Base-by-base conservation (phyloP, 2,888 invertebrate species). In the Trissoscelio sp. region DNA sequence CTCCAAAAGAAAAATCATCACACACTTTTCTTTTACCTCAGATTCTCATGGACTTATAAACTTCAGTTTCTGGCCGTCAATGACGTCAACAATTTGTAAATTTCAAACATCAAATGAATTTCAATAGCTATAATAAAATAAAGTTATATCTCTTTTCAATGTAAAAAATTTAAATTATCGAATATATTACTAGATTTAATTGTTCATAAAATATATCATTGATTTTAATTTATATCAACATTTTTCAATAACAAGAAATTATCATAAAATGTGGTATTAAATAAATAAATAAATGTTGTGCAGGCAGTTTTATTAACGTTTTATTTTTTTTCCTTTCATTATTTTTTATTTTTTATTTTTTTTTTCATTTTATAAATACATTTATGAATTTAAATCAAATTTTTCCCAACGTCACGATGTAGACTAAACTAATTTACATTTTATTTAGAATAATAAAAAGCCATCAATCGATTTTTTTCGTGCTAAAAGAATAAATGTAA, bases 1-100 rank as follows among this genome's bases (percentile, higher is more conserved):
- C 62, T 44, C 16, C 4, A 11, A 42, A 18, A 31, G 12, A 46
- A 62, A 20, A 62, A 34, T 46, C 20, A 46, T 62, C 12, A 31
- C 3, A 44, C 46, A 46, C 31, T 44, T 46, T 31, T 46, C 18
- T 18, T 20, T 28, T 6, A 28, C 4, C 28, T 5, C 3, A 3
- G 4, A 5, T 28, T 31, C 14, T 16, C 28, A 2, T 18, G 2
- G 42, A 42, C 58, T n/a, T n/a, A n/a, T n/a, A 42, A 12, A 39
- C 20, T 55, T 55, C 11, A 11, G 9, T 34, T 51, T 51, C 12
- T 53, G 11, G 11, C 14, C 6, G 7, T 44, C 9, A 44, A 44
- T 44, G 44, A 18, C 16, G 11, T n/a, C 11, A 37, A 37, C 6
- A 11, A 2, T 37, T 37, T 37, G 3, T 37, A 7, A 2, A 37